These are phyloP conservation scores for Dipus sagitta DNA, from an alignment of 2,797 vertebrate species.

Conservation along the genomic window DNA sequence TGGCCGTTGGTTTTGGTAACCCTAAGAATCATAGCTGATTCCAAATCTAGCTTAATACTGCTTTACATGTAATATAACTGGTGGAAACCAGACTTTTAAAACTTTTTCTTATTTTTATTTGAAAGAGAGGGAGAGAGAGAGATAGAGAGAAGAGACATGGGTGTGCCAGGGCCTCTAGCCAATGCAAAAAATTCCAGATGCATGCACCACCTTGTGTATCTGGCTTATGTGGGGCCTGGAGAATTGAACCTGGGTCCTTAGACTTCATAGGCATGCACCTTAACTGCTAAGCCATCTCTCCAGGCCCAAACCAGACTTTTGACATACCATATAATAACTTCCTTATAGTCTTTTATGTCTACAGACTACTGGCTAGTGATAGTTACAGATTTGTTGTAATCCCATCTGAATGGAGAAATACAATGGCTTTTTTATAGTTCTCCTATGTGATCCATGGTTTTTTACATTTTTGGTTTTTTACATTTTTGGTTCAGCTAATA, in stretches of 20 bases:
- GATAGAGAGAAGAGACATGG: too few relatives aligned
- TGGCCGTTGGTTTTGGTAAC: neutral
- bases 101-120: too few relatives aligned
- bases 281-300: too few relatives aligned
- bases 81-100: conserved; percentile 20
- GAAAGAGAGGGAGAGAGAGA: too few relatives aligned
- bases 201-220: too few relatives aligned
- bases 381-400: conserved; percentile 53
- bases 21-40: conserved; percentile 28
- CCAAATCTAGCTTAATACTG: conserved; percentile 3
- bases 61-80: conserved; percentile 38
- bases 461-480: conserved; percentile 66
- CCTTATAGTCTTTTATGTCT: conserved; percentile 15
- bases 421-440: neutral
- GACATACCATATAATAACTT: neutral
- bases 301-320: neutral
- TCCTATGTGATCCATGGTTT: conserved; percentile 43
- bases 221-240: too few relatives aligned
- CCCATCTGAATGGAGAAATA: conserved; percentile 62
- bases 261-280: too few relatives aligned
- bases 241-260: too few relatives aligned
- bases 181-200: too few relatives aligned
- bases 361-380: conserved; percentile 39
- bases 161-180: too few relatives aligned
- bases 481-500: conserved; percentile 65